Conservation (phyloP, 2,888 invertebrate genomes). For the Pharmacophagus antenor region DNA sequence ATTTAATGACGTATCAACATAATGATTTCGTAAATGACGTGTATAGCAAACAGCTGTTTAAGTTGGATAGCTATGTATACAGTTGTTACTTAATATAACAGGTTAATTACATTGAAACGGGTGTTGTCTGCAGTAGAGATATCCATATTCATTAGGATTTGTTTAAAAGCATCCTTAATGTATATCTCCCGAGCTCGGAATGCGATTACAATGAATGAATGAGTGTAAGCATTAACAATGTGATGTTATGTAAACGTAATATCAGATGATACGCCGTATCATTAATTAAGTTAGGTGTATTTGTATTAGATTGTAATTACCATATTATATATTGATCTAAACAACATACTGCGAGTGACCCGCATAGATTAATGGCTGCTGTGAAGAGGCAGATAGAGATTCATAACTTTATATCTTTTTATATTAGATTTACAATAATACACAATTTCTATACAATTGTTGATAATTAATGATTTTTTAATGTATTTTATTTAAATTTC, state of each 20-base stretch:
- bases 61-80: conserved; percentile 16
- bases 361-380: not conserved
- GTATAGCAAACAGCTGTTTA: not conserved
- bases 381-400: no score
- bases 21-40: no score
- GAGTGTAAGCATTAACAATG: conserved; percentile 52
- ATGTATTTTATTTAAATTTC: no score
- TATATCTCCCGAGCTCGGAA: conserved; percentile 49
- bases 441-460: no score
- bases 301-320: conserved; percentile 8
- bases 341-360: not conserved
- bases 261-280: conserved; percentile 15
- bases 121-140: conserved; percentile 38
- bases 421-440: no score
- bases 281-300: conserved; percentile 21
- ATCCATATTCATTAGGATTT: conserved; percentile 62
- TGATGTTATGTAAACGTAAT: conserved; percentile 36
- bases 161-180: conserved; percentile 59
- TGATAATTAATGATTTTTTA: no score
- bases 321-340: not conserved
- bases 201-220: conserved; percentile 49
- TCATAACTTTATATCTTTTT: no score
- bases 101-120: conserved; percentile 41
- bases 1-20: no score
- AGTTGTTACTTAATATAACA: conserved; percentile 34